phyloP scores from a whole-genome alignment of 2,113 vertebrate species.

The Silurus glanis region DNA sequence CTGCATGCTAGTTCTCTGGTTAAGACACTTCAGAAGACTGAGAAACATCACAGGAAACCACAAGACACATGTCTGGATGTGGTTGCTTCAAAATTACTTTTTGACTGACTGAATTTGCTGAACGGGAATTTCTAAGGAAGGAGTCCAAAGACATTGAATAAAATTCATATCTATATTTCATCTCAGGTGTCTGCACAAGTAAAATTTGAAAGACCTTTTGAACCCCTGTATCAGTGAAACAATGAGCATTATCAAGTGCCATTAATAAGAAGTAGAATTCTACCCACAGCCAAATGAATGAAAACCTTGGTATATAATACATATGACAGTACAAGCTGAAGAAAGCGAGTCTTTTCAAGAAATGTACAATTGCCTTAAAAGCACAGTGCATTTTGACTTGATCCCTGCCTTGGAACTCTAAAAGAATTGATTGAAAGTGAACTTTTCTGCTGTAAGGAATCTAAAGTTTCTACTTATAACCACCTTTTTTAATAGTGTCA shows the following conservation, averaged over 20 bases:
- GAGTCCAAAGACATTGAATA: neutral
- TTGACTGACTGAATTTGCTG: conserved; percentile 8
- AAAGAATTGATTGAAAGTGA: neutral
- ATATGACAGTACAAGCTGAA: neutral
- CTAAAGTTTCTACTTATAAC: neutral
- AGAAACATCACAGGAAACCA: conserved; percentile 16
- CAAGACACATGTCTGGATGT: conserved; percentile 6
- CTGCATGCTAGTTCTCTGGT: neutral
- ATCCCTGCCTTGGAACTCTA: neutral
- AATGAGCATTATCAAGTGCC: neutral
- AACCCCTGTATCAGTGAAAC: neutral
- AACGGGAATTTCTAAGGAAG: neutral
- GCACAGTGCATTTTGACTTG: neutral
- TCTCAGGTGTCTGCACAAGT: neutral
- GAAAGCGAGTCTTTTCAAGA: neutral
- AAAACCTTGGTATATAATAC: neutral
- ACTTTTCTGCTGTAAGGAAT: neutral
- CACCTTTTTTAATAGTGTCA: too few species aligned
- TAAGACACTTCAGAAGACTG: neutral
- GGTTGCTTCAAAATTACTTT: conserved; percentile 17
- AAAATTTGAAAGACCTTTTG: neutral
- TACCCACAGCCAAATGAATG: neutral
- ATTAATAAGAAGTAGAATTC: neutral
- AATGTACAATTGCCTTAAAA: neutral
- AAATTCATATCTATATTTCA: conserved; percentile 8